These are phyloP conservation scores for Caerostris extrusa DNA, from an alignment of 1,140 invertebrate genomes.

Conservation along the genomic window DNA sequence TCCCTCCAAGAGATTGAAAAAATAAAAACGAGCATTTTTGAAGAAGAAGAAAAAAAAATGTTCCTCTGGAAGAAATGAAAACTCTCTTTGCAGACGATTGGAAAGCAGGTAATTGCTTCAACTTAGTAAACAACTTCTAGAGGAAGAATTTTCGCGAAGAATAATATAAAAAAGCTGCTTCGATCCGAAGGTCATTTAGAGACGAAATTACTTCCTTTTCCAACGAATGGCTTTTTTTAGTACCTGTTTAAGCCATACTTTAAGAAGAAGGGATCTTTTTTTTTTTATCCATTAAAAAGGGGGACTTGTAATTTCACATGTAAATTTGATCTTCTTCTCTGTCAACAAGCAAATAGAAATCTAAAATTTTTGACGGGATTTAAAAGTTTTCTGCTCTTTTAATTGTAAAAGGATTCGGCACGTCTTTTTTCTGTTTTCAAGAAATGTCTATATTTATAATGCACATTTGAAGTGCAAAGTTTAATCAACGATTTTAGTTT, in stretches of 20 bases:
- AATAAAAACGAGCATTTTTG: conserved; percentile 20
- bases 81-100: neutral
- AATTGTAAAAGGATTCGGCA: neutral
- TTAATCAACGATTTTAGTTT: neutral
- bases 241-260: conserved; percentile 54
- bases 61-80: conserved; percentile 52
- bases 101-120: conserved; percentile 70
- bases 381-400: neutral
- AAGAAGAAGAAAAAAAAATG: conserved; percentile 38
- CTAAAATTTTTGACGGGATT: conserved; percentile 32
- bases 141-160: conserved; percentile 54
- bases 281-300: conserved; percentile 50
- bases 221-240: conserved; percentile 53
- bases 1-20: conserved; percentile 38
- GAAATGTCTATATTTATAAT: neutral
- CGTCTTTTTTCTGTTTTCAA: too few relatives aligned
- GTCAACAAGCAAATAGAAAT: conserved; percentile 51
- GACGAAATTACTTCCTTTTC: conserved; percentile 70
- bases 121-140: conserved; percentile 73
- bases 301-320: conserved; percentile 47
- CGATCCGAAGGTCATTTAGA: conserved; percentile 73
- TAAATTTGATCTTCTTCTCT: conserved; percentile 63
- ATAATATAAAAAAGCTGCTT: conserved; percentile 58
- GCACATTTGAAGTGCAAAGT: neutral
- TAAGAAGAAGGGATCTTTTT: conserved; percentile 31